Percentiles rank a stretch among this genome's conserved stretches.
These are phyloP conservation scores for Philopedon plagiatum DNA, from an alignment of 2,888 invertebrate genomes.

Conservation along the genomic window DNA sequence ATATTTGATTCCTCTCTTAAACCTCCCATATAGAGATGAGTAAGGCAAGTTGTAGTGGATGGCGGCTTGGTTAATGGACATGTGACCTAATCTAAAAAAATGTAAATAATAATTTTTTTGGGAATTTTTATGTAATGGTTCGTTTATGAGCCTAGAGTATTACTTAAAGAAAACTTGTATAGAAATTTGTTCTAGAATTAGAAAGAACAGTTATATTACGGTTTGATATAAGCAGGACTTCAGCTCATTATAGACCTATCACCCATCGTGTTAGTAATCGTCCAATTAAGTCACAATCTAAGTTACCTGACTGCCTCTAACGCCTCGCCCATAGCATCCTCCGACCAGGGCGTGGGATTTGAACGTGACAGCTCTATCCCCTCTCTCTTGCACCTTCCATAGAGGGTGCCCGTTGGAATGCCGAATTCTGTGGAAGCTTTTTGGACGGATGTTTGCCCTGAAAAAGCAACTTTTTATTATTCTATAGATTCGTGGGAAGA, in stretches of 20 bases:
- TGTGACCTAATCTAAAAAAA: constrained; percentile 82
- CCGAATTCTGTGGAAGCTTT: constrained; percentile 89
- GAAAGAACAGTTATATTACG: no score
- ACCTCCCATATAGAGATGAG: constrained; percentile 90
- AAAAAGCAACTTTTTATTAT: no score
- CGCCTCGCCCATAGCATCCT: constrained; percentile 92
- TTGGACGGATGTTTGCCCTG: constrained; percentile 84
- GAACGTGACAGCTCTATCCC: constrained; percentile 91
- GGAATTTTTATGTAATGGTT: background rate
- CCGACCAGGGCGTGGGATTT: constrained; percentile 95
- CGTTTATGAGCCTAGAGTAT: no score
- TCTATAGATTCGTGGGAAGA: no score
- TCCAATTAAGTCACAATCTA: no score
- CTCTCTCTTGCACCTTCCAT: constrained; percentile 90
- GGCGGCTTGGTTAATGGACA: constrained; percentile 94
- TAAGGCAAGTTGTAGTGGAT: constrained; percentile 93
- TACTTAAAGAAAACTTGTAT: no score
- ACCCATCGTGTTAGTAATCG: no score
- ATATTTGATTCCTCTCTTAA: constrained; percentile 86
- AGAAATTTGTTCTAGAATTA: no score
- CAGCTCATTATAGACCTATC: no score
- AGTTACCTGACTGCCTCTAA: constrained; percentile 87
- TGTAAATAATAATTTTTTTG: no score
- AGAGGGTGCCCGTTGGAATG: constrained; percentile 90
- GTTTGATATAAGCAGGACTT: no score